phyloP scores from a whole-genome alignment of 2,888 invertebrate species.

The Cephus pygmeus region DNA sequence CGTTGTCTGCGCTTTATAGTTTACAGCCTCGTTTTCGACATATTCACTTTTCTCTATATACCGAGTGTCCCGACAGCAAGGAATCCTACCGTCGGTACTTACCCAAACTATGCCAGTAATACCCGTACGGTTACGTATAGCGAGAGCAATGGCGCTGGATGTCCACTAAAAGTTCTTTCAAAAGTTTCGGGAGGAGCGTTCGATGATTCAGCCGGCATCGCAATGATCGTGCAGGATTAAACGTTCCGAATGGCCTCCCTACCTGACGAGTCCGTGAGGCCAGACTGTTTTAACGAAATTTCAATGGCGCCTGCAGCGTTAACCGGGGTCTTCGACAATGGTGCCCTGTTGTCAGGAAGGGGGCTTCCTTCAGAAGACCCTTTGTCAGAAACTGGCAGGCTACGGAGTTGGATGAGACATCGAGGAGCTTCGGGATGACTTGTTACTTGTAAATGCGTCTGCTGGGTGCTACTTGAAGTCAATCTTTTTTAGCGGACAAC shows the following conservation, averaged over 20 bases:
- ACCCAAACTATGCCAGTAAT: neutral
- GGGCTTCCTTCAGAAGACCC: constrained; percentile 46
- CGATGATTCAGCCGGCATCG: neutral
- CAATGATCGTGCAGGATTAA: neutral
- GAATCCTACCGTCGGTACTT: neutral
- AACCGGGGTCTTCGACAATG: constrained; percentile 45
- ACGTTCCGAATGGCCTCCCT: neutral
- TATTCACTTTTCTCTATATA: neutral
- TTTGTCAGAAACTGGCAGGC: constrained; percentile 36
- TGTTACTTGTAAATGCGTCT: constrained; percentile 47
- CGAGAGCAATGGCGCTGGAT: neutral
- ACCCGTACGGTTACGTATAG: neutral
- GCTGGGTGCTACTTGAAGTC: constrained; percentile 46
- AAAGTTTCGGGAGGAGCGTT: neutral
- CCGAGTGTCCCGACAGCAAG: too few species aligned
- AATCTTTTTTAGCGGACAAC: constrained; percentile 31
- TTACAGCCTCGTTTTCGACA: neutral
- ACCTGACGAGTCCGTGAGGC: neutral
- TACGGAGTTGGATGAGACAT: constrained; percentile 35
- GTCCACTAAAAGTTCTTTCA: neutral
- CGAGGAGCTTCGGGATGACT: constrained; percentile 51
- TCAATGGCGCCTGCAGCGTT: constrained; percentile 48
- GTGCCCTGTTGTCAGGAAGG: constrained; percentile 54
- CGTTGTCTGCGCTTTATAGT: neutral
- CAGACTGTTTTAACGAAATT: constrained; percentile 46